A percentile compares a stretch with the other conserved stretches of the same genome.
These are phyloP conservation scores for Adelosebastes latens DNA, from an alignment of 2,797 vertebrate species.

Conservation along the genomic window DNA sequence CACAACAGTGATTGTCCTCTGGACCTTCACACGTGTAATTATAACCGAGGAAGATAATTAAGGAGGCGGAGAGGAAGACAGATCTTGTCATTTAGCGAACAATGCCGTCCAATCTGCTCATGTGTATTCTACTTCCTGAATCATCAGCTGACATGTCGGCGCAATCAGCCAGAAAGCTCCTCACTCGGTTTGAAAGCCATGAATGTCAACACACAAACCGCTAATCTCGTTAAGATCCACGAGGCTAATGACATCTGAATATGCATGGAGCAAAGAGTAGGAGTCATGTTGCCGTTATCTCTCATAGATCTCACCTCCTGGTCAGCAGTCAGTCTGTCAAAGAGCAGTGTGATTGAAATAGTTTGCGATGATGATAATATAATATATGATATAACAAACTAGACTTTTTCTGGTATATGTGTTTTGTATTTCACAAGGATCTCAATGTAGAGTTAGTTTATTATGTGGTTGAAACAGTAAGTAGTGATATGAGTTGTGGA, in stretches of 20 bases:
- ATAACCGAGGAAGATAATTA: conserved; percentile 81
- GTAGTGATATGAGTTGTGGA: neutral
- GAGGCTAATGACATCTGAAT: conserved; percentile 57
- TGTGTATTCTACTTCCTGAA: conserved; percentile 70
- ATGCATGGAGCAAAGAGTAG: conserved; percentile 16
- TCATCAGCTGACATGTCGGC: conserved; percentile 73
- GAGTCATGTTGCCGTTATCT: conserved; percentile 28
- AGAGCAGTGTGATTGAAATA: neutral
- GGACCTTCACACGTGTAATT: conserved; percentile 82
- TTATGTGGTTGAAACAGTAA: neutral
- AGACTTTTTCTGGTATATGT: neutral
- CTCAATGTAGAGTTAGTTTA: neutral
- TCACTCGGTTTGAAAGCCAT: conserved; percentile 39
- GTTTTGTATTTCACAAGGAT: neutral
- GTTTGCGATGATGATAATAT: neutral
- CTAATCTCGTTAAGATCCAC: conserved; percentile 57
- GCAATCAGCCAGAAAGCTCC: conserved; percentile 73
- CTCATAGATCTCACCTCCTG: conserved; percentile 2
- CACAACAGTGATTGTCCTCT: conserved; percentile 74
- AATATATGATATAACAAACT: neutral
- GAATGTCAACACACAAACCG: conserved; percentile 66
- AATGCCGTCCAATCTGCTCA: conserved; percentile 76
- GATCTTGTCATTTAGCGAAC: conserved; percentile 79
- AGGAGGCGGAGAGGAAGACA: conserved; percentile 74
- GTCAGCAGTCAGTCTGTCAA: conserved; percentile 15